phyloP scores from a whole-genome alignment of 2,113 vertebrate genomes.

The Bungarus multicinctus region DNA sequence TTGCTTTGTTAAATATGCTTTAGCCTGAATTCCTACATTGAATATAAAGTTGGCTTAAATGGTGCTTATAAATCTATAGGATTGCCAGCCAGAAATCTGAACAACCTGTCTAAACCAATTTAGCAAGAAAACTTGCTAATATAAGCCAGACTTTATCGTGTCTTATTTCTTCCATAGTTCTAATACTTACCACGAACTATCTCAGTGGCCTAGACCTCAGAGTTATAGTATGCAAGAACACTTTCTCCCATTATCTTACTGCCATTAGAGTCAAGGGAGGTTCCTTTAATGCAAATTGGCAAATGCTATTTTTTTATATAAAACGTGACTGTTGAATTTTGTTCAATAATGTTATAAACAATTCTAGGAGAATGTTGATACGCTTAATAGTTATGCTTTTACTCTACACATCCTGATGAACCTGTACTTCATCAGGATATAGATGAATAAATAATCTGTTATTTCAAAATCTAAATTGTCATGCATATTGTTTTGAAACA shows the following conservation, averaged over 20 bases:
- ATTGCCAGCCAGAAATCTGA: not conserved
- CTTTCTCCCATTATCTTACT: not conserved
- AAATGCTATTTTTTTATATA: not conserved
- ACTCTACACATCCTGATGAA: constrained; percentile 49
- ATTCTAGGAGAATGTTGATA: constrained; percentile 40
- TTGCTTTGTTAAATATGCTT: not conserved
- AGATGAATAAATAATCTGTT: constrained; percentile 64
- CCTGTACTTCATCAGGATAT: constrained; percentile 64
- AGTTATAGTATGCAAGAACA: not conserved
- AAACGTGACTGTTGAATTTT: constrained; percentile 5
- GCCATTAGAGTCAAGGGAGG: not conserved
- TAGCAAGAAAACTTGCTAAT: not conserved
- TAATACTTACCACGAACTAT: not conserved
- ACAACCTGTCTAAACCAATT: not conserved
- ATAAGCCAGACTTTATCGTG: not conserved
- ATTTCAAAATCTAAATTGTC: constrained; percentile 21
- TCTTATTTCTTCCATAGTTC: not conserved
- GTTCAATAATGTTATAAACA: constrained; percentile 48
- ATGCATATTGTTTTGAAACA: constrained; percentile 35
- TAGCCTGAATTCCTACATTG: not conserved
- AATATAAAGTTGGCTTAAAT: not conserved
- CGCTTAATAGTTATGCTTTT: constrained; percentile 61
- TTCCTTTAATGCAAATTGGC: not conserved
- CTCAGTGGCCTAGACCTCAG: not conserved
- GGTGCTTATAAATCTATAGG: not conserved